These are phyloP conservation scores for Pollimyrus isidori DNA, from an alignment of 2,113 vertebrate species.

Conservation along the genomic window DNA sequence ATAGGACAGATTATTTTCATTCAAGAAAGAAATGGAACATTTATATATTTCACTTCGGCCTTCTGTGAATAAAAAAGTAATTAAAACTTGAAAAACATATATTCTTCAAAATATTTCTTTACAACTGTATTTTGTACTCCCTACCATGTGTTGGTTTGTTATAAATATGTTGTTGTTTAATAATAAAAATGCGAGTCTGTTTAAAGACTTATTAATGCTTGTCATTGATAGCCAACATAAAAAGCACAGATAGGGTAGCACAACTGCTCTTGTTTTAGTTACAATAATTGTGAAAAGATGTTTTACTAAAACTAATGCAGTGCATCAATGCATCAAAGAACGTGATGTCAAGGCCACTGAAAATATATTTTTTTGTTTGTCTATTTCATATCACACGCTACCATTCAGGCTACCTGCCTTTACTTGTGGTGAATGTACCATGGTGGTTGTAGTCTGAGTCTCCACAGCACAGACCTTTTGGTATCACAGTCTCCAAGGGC, in stretches of 20 bases:
- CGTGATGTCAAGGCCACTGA: neutral
- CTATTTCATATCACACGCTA: too few species aligned
- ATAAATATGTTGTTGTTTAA: neutral
- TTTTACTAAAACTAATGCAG: neutral
- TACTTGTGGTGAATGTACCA: neutral
- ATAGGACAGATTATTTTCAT: neutral
- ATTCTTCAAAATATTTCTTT: neutral
- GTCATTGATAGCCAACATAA: neutral
- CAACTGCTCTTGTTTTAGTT: neutral
- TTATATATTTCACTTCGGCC: neutral
- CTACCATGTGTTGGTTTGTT: neutral
- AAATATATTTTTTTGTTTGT: neutral
- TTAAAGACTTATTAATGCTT: neutral
- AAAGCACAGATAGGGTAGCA: neutral
- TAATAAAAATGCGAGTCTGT: neutral
- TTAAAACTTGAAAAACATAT: neutral
- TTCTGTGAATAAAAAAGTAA: neutral
- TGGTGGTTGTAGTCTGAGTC: neutral
- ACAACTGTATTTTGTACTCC: neutral
- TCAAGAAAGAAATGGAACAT: neutral
- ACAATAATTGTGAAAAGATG: neutral
- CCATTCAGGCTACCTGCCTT: neutral
- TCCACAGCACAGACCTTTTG: neutral
- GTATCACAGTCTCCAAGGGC: neutral
- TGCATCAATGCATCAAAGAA: neutral